phyloP scores from a whole-genome alignment of 1,140 invertebrate species.

The Drosophila erecta region DNA sequence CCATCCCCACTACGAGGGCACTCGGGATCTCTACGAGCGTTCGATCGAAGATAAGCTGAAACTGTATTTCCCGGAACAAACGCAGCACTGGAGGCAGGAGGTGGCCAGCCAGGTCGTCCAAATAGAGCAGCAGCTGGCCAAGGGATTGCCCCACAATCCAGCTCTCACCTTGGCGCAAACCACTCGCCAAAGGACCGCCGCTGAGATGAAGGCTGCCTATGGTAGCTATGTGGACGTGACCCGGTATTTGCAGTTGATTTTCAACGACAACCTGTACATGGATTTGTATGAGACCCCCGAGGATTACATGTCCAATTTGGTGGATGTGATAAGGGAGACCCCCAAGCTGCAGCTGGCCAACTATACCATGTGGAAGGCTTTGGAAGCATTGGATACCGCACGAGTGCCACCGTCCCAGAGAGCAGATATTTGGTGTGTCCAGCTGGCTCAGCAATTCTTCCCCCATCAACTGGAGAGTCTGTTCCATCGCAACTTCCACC shows the following conservation, averaged over 20 bases:
- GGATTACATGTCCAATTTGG: slow-evolving; percentile 84
- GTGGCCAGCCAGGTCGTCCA: slow-evolving; percentile 64
- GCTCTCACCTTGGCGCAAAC: slow-evolving; percentile 67
- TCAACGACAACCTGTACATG: slow-evolving; percentile 61
- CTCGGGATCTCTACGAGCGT: slow-evolving; percentile 47
- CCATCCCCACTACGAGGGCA: slow-evolving; percentile 25
- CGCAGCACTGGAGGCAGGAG: slow-evolving; percentile 53
- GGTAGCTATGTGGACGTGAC: slow-evolving; percentile 73
- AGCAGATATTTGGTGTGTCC: slow-evolving; percentile 87
- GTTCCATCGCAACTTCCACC: slow-evolving; percentile 95
- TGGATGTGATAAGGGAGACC: slow-evolving; percentile 85
- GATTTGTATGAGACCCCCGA: slow-evolving; percentile 74
- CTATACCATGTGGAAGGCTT: slow-evolving; percentile 90
- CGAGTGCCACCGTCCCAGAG: slow-evolving; percentile 93
- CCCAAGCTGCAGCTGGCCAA: slow-evolving; percentile 87
- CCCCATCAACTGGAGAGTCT: slow-evolving; percentile 88
- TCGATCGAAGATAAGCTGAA: slow-evolving; percentile 56
- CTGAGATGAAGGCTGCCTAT: slow-evolving; percentile 70
- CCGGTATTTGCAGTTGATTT: slow-evolving; percentile 70
- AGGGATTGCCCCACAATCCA: slow-evolving; percentile 65
- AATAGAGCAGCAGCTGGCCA: slow-evolving; percentile 70
- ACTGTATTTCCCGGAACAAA: slow-evolving; percentile 66
- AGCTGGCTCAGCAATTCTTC: slow-evolving; percentile 66
- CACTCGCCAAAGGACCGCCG: slow-evolving; percentile 60
- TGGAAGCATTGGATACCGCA: slow-evolving; percentile 94